Percentiles rank a stretch among this genome's conserved stretches.
These are phyloP conservation scores for Calypte anna DNA, from an alignment of 2,113 vertebrate species.

Conservation along the genomic window DNA sequence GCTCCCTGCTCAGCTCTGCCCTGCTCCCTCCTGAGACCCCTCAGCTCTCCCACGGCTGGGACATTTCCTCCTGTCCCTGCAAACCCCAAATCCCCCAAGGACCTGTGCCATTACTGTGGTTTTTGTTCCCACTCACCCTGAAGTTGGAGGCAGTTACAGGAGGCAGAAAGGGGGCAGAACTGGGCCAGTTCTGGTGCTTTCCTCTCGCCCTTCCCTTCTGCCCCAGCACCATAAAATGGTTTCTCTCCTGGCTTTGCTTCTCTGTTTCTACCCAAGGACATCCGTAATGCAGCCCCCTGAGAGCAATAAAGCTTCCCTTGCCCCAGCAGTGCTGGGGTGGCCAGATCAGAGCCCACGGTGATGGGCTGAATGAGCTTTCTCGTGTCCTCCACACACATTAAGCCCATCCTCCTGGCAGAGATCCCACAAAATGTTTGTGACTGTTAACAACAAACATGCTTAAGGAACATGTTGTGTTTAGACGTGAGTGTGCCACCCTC, in stretches of 20 bases:
- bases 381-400: background rate
- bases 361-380: background rate
- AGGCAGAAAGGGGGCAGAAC: background rate
- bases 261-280: background rate
- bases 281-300: background rate
- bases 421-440: background rate
- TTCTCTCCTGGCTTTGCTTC: background rate
- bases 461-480: conserved; percentile 25
- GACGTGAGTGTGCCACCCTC: background rate
- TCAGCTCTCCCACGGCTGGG: background rate
- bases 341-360: background rate
- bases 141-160: rapidly evolving
- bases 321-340: background rate
- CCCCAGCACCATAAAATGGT: background rate
- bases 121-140: background rate
- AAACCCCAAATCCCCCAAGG: background rate
- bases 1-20: background rate
- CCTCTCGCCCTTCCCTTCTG: background rate
- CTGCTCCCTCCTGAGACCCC: background rate
- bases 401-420: background rate
- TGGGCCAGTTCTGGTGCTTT: background rate
- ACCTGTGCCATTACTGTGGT: background rate
- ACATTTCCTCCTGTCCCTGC: background rate
- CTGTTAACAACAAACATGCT: conserved; percentile 18
- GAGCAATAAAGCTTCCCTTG: background rate